Evolutionary conservation across 2,888 invertebrate species (phyloP), one percentile per base, ranked within the genome.

Genomic region (Latrodectus elegans): DNA sequence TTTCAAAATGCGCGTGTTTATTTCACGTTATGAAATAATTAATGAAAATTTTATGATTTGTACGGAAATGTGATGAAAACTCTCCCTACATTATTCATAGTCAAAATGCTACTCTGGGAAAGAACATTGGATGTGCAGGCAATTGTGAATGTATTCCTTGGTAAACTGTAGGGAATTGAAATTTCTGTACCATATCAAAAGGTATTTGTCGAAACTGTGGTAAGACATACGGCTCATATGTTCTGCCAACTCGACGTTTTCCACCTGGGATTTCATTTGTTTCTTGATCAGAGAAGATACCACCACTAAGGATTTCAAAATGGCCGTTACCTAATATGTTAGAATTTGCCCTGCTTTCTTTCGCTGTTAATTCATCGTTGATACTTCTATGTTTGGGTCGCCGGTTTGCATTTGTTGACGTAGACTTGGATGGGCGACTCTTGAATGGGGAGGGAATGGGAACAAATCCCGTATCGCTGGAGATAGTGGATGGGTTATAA

Each of bases 261-360:
- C 70, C 70, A 17, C 70, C 53, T 9, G 71, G 64, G 17, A 87
- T 87, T 60, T 87, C 87, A 49, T 87, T 87, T 8, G 72, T 55
- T 26, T 88, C 88, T 10, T 83, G 75, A 12, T 88, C 83, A 1
- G 88, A 79, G 55, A 77, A 88, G 12, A 88, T 78, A 15, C 88
- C 88, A 0, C 88, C 88, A 8, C 65, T 74, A n/a, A 88, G 49
- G 55, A 88, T 88, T 17, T 88, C 88, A 65, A 88, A 88, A 22
- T 83, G 78, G 14, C 88, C 83, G 52, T 83, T 84, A 8, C 88
- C 88, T 17, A 87, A 11, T 15, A 87, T 77, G n/a, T 81, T 82
- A 1, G 71, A 67, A 26, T 51, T 82, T 22, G 49, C 11, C 17
- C 76, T 77, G 11, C 82, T 83, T 51, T 87, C 87, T 73, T 82